A percentile compares a stretch with the other conserved stretches of the same genome.
Evolutionary conservation across 1,140 invertebrate species (phyloP).

Genomic region (Apocrypta bakeri): DNA sequence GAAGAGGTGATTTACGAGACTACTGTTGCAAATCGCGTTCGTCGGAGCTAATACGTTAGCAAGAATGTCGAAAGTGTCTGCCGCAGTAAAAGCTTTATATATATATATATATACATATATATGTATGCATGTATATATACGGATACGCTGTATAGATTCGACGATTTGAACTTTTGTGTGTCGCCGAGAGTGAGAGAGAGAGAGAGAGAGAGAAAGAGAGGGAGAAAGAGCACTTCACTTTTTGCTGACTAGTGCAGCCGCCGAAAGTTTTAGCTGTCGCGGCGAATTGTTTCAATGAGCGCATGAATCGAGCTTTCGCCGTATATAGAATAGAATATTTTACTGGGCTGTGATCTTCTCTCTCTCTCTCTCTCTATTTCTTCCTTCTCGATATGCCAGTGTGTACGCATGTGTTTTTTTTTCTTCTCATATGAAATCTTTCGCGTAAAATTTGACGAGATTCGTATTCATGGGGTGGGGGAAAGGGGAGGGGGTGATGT

Average conservation of each 20-base stretch:
- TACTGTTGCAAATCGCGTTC: not conserved
- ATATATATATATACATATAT: too few relatives aligned
- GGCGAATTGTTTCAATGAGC: not conserved
- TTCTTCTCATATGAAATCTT: too few relatives aligned
- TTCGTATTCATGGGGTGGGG: too few relatives aligned
- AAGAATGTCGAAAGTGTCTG: not conserved
- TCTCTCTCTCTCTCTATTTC: too few relatives aligned
- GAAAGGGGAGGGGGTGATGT: too few relatives aligned
- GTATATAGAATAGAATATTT: not conserved
- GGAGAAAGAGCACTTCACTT: not conserved
- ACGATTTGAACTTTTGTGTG: not conserved
- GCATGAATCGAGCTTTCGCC: too few relatives aligned
- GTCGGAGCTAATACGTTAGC: not conserved
- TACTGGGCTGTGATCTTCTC: not conserved
- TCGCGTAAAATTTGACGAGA: too few relatives aligned
- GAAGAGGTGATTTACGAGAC: not conserved
- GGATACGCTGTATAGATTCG: not conserved
- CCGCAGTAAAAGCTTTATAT: not conserved
- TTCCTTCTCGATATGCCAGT: too few relatives aligned
- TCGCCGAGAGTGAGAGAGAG: too few relatives aligned
- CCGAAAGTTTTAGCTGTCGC: not conserved
- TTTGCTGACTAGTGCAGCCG: not conserved
- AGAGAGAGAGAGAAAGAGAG: too few relatives aligned
- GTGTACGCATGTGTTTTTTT: too few relatives aligned
- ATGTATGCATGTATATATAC: too few relatives aligned